Percentiles rank a stretch among this genome's conserved stretches.
phyloP scores from a whole-genome alignment of 2,113 vertebrate species.

The Stegostoma tigrinum region DNA sequence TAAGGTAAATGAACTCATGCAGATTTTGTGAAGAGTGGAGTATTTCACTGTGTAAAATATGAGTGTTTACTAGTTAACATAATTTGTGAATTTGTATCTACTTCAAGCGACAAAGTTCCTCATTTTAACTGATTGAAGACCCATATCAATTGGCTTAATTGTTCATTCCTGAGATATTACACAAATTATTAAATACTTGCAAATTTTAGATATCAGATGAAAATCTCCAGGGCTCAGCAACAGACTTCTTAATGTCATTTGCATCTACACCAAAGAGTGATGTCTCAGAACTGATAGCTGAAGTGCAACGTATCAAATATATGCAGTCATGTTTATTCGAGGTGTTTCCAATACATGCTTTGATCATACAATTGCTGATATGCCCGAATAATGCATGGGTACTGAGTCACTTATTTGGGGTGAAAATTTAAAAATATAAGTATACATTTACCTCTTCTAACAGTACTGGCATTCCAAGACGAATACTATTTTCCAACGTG shows the following conservation, averaged over 20 bases:
- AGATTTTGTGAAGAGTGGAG: neutral
- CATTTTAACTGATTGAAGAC: neutral
- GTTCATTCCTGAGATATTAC: neutral
- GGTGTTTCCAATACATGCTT: neutral
- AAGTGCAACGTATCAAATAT: neutral
- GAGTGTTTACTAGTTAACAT: neutral
- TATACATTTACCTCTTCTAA: conserved; percentile 64
- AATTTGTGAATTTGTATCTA: neutral
- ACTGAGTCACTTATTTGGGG: neutral
- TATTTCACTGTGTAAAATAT: neutral
- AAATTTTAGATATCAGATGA: neutral
- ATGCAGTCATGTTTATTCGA: neutral
- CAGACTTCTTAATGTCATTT: neutral
- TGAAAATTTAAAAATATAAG: neutral
- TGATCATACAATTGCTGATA: neutral
- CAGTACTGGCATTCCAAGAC: conserved; percentile 66
- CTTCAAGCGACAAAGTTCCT: neutral
- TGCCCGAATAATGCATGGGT: neutral
- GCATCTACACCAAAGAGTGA: neutral
- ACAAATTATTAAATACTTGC: neutral
- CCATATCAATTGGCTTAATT: neutral
- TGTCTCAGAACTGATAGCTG: neutral
- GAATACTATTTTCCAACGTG: conserved; percentile 68
- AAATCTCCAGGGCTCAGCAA: neutral
- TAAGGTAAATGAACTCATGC: neutral